Evolutionary conservation across 1,140 invertebrate species (phyloP).

Genomic region (Saxidomus purpurata): DNA sequence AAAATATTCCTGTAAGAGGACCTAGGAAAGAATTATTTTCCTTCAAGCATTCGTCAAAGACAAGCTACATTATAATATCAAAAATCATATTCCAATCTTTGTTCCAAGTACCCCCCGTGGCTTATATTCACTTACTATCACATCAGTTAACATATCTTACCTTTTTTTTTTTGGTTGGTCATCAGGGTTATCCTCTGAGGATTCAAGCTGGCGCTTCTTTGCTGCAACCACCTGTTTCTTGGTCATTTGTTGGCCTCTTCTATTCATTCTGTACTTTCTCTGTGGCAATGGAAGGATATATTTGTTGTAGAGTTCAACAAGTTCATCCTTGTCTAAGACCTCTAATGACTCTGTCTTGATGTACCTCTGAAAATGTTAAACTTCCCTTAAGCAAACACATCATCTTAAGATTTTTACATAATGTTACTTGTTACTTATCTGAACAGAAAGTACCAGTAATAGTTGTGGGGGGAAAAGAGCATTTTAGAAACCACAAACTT

Average conservation of each 20-base stretch:
- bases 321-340: slow-evolving; percentile 72
- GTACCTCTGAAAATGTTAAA: slow-evolving; percentile 71
- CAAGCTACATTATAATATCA: too few species aligned
- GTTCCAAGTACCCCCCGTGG: too few species aligned
- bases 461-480: neutral
- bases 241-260: slow-evolving; percentile 80
- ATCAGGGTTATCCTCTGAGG: slow-evolving; percentile 46
- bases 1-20: too few species aligned
- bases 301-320: slow-evolving; percentile 81
- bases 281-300: slow-evolving; percentile 82
- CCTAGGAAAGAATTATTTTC: too few species aligned
- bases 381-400: too few species aligned
- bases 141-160: too few species aligned
- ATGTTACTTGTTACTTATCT: neutral
- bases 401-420: neutral
- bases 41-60: too few species aligned
- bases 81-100: too few species aligned
- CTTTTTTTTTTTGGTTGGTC: slow-evolving; percentile 70
- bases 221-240: slow-evolving; percentile 78
- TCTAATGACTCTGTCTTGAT: slow-evolving; percentile 70
- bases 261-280: slow-evolving; percentile 79
- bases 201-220: slow-evolving; percentile 76
- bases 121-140: too few species aligned
- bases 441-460: neutral
- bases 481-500: too few species aligned